phyloP scores from a whole-genome alignment of 2,888 invertebrate species.

The Abscondita cerata region DNA sequence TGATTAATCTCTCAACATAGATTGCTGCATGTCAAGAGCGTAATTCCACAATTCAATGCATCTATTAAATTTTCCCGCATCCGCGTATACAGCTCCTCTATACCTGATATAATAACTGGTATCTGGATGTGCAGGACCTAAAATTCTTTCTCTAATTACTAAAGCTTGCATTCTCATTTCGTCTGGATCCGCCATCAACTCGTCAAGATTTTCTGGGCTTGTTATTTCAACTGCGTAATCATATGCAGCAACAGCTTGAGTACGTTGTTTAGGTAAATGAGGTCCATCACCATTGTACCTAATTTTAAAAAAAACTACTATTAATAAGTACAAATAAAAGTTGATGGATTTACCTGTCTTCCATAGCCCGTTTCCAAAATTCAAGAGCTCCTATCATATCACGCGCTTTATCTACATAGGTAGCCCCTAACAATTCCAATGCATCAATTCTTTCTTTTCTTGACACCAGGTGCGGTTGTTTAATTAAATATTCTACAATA shows the following conservation, averaged over 20 bases:
- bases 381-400: slow-evolving; percentile 91
- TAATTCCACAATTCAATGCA: slow-evolving; percentile 97
- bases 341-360: slow-evolving; percentile 69
- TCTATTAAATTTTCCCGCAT: slow-evolving; percentile 87
- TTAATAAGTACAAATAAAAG: neutral
- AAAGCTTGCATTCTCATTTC: slow-evolving; percentile 96
- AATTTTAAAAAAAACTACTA: slow-evolving; percentile 2
- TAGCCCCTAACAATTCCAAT: slow-evolving; percentile 89
- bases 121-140: slow-evolving; percentile 93
- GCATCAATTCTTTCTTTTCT: slow-evolving; percentile 87
- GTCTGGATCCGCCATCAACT: slow-evolving; percentile 90
- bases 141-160: slow-evolving; percentile 89
- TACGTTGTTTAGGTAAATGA: slow-evolving; percentile 76
- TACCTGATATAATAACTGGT: slow-evolving; percentile 96
- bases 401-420: slow-evolving; percentile 94
- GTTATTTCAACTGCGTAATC: slow-evolving; percentile 86
- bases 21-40: slow-evolving; percentile 95
- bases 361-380: slow-evolving; percentile 91
- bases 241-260: slow-evolving; percentile 80
- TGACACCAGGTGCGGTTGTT: slow-evolving; percentile 72
- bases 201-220: slow-evolving; percentile 79
- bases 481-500: slow-evolving; percentile 91
- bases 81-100: slow-evolving; percentile 77
- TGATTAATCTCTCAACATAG: slow-evolving; percentile 91
- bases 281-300: slow-evolving; percentile 63